Conservation (phyloP, 2,888 invertebrate species). For the Oscheius sp. region DNA sequence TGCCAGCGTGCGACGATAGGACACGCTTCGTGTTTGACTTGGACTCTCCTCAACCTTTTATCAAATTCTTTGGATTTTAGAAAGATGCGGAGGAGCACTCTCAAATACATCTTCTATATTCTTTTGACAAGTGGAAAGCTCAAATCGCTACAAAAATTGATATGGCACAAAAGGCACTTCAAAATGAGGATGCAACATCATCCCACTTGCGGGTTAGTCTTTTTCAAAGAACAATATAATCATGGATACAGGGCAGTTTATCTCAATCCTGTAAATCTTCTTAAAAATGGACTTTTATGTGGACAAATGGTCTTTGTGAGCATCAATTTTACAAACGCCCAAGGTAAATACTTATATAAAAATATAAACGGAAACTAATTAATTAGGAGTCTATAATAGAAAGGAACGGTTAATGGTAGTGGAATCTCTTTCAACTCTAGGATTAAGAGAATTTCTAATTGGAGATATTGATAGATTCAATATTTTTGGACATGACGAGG, state of each 20-base stretch:
- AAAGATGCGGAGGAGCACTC: neutral
- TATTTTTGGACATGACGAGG: conserved; percentile 16
- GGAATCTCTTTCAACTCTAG: neutral
- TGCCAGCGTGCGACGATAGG: conserved; percentile 6
- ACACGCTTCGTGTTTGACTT: conserved; percentile 2
- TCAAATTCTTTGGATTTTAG: conserved; percentile 10
- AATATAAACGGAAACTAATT: too few species aligned
- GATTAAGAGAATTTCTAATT: conserved; percentile 6
- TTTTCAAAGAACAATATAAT: neutral
- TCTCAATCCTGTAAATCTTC: conserved; percentile 34
- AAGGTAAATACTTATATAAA: conserved; percentile 16
- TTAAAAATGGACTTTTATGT: conserved; percentile 33
- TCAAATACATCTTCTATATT: conserved; percentile 4
- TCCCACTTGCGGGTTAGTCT: conserved; percentile 15
- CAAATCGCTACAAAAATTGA: neutral
- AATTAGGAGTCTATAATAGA: neutral
- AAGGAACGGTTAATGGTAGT: conserved; percentile 14
- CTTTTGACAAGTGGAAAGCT: neutral
- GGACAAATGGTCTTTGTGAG: conserved; percentile 37
- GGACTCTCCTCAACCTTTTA: neutral
- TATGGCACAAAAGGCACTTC: conserved; percentile 8
- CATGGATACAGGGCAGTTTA: conserved; percentile 30
- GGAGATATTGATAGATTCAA: conserved; percentile 14
- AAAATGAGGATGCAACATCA: neutral
- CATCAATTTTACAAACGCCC: conserved; percentile 22